Conservation (phyloP, 2,888 invertebrate genomes). For the Caenorhabditis sp. region DNA sequence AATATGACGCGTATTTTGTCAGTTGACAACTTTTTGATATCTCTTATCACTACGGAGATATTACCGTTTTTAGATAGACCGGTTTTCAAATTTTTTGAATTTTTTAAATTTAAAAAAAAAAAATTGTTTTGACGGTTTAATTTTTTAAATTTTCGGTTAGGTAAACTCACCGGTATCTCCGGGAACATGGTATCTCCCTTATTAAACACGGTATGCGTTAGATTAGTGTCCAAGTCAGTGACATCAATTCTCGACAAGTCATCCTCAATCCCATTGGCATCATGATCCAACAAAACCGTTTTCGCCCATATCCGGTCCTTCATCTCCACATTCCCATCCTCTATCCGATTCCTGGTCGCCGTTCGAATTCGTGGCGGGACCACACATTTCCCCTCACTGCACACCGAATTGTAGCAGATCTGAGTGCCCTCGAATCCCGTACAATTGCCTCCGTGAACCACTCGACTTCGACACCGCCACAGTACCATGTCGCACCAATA, state of each 20-base stretch:
- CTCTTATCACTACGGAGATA: no score
- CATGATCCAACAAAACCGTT: conserved; percentile 74
- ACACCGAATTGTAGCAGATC: conserved; percentile 80
- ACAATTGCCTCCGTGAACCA: conserved; percentile 80
- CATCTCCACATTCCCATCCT: conserved; percentile 36
- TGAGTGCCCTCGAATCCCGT: conserved; percentile 79
- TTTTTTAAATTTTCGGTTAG: no score
- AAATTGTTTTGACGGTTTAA: no score
- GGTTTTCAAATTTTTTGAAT: no score
- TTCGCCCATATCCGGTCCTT: conserved; percentile 79
- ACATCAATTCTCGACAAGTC: conserved; percentile 52
- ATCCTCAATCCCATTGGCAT: conserved; percentile 66
- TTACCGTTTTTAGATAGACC: no score
- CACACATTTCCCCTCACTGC: conserved; percentile 62
- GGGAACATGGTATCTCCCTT: conserved; percentile 64
- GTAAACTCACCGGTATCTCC: conserved; percentile 67
- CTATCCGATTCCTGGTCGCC: conserved; percentile 49
- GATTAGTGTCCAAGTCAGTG: conserved; percentile 53
- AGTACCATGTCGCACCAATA: conserved; percentile 77
- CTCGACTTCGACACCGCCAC: conserved; percentile 76
- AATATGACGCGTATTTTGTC: no score
- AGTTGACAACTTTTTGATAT: no score
- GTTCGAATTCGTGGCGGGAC: conserved; percentile 57
- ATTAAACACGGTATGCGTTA: conserved; percentile 38
- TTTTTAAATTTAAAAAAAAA: no score